phyloP scores from a whole-genome alignment of 1,140 invertebrate genomes.

The Aplysia californica region DNA sequence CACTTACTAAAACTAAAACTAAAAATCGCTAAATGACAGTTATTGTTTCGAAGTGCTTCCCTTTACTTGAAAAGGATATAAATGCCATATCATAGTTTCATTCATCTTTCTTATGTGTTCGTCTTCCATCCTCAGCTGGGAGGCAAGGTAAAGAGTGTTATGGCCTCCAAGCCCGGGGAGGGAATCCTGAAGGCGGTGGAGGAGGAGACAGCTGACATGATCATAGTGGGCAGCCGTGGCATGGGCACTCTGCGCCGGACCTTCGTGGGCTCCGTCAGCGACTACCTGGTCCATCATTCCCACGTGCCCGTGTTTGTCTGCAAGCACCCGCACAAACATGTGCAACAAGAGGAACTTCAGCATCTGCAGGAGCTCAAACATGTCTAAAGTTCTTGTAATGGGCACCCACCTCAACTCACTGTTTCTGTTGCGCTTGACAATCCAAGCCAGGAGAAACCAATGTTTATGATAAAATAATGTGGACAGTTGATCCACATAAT shows the following conservation, averaged over 20 bases:
- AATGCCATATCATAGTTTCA: too few relatives aligned
- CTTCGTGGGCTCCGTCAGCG: constrained; percentile 52
- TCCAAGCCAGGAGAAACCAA: too few relatives aligned
- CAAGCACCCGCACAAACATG: constrained; percentile 30
- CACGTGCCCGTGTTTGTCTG: constrained; percentile 46
- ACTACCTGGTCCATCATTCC: constrained; percentile 53
- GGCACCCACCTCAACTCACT: too few relatives aligned
- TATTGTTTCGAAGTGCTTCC: too few relatives aligned
- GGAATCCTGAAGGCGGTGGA: constrained; percentile 46
- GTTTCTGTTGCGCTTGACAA: too few relatives aligned
- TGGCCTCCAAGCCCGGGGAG: constrained; percentile 45
- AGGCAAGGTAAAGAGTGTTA: constrained; percentile 45
- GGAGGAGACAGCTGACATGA: constrained; percentile 43
- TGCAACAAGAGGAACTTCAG: not conserved
- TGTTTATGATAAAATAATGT: too few relatives aligned
- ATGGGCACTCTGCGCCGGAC: constrained; percentile 44
- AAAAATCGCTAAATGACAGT: too few relatives aligned
- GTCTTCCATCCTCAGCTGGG: constrained; percentile 31
- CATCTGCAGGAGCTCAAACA: not conserved
- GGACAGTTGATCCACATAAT: too few relatives aligned
- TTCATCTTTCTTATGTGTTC: too few relatives aligned
- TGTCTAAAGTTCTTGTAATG: too few relatives aligned
- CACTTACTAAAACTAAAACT: too few relatives aligned
- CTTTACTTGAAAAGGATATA: too few relatives aligned
- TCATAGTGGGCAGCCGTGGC: constrained; percentile 49